Evolutionary conservation across 2,797 vertebrate genomes (phyloP).

Genomic region (Manis crassicaudata): DNA sequence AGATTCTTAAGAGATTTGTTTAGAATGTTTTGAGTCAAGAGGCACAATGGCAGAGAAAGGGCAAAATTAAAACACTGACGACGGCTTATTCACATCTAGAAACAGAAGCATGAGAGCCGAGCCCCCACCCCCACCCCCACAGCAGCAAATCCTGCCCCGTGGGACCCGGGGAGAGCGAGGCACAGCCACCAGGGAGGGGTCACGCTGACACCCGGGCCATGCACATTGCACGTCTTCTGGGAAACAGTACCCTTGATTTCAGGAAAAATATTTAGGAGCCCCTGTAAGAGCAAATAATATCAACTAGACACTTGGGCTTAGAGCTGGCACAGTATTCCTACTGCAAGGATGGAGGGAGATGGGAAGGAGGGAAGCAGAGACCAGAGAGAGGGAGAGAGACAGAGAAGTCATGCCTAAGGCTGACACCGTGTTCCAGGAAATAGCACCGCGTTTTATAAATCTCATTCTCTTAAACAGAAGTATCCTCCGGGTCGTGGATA

Average conservation of each 20-base stretch:
- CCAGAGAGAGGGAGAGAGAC: not conserved
- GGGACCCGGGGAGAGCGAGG: not conserved
- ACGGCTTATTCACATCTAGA: not conserved
- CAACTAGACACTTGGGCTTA: not conserved
- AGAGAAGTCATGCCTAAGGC: not conserved
- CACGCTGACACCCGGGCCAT: not conserved
- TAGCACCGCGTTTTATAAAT: not conserved
- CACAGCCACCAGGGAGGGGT: too few relatives aligned
- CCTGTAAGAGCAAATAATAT: not conserved
- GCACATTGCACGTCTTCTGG: not conserved
- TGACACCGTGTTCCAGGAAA: not conserved
- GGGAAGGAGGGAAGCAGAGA: not conserved
- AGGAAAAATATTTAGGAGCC: not conserved
- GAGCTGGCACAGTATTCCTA: not conserved
- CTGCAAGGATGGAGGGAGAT: not conserved
- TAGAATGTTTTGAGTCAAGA: not conserved
- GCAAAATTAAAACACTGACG: not conserved
- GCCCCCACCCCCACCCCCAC: too few relatives aligned
- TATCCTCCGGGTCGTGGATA: not conserved
- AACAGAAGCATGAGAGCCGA: not conserved
- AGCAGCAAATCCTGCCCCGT: not conserved
- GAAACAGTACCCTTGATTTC: not conserved
- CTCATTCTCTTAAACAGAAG: not conserved
- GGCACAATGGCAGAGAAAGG: slow-evolving; percentile 32
- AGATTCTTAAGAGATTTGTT: slow-evolving; percentile 66